phyloP scores from a whole-genome alignment of 2,113 vertebrate genomes.

The Myotis davidii region DNA sequence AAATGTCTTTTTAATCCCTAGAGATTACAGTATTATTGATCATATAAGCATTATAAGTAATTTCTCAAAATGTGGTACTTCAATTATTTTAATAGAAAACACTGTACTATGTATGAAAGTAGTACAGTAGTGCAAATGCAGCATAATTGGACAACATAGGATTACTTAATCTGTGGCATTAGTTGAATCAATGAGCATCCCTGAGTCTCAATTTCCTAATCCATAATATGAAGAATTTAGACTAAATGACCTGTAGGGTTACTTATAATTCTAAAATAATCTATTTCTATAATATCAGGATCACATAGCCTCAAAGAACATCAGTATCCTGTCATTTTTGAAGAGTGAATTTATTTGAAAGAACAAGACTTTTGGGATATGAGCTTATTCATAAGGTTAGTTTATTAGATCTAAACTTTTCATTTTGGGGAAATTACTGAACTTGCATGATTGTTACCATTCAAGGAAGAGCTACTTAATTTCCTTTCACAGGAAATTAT shows the following conservation, averaged over 20 bases:
- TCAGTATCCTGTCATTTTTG: background rate
- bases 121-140: background rate
- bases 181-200: background rate
- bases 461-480: slow-evolving; percentile 22
- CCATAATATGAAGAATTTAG: background rate
- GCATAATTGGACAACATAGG: background rate
- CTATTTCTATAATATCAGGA: background rate
- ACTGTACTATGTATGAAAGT: background rate
- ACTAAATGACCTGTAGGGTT: background rate
- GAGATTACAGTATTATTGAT: background rate
- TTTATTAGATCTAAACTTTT: slow-evolving; percentile 50
- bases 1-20: background rate
- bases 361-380: background rate
- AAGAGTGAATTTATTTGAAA: slow-evolving; percentile 44
- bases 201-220: background rate
- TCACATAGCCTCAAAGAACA: background rate
- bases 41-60: background rate
- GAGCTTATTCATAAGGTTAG: slow-evolving; percentile 6
- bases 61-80: background rate
- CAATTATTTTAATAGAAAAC: slow-evolving; percentile 37
- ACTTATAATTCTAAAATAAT: slow-evolving; percentile 20
- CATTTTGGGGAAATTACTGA: background rate
- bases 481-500: background rate
- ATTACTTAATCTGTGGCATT: background rate
- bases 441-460: background rate